Conservation (phyloP, 23 tunicate genomes). For the Pegea sp. region DNA sequence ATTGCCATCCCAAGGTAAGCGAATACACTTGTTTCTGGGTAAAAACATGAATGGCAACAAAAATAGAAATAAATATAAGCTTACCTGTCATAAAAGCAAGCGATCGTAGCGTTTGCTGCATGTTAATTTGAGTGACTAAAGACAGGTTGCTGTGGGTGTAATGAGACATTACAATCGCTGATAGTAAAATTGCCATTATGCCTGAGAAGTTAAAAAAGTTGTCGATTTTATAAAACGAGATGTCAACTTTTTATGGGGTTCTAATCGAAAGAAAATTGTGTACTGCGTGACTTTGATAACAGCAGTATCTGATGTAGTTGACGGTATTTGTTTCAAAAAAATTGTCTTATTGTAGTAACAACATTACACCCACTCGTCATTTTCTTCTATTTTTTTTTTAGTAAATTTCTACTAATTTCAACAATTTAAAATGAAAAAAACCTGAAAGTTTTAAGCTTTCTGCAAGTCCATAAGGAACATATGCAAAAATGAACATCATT, state of each 20-base stretch:
- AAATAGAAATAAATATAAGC: background rate
- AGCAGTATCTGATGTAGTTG: background rate
- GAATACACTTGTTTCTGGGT: conserved; percentile 85
- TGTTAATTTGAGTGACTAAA: conserved; percentile 90
- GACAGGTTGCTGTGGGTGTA: conserved; percentile 95
- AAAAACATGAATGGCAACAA: background rate
- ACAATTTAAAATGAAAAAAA: conserved; percentile 5
- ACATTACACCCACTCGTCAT: too few relatives aligned
- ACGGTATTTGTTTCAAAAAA: too few relatives aligned
- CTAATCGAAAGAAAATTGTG: too few relatives aligned
- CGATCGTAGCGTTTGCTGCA: conserved; percentile 85
- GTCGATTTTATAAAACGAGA: too few relatives aligned
- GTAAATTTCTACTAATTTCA: too few relatives aligned
- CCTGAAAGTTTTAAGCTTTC: conserved; percentile 80
- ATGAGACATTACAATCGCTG: conserved; percentile 99
- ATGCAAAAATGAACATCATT: conserved; percentile 89
- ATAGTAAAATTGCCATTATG: conserved; percentile 86
- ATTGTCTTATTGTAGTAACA: too few relatives aligned
- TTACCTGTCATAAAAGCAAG: conserved; percentile 83
- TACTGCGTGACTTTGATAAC: background rate
- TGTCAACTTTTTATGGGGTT: too few relatives aligned
- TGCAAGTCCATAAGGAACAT: conserved; percentile 70
- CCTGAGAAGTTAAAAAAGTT: conserved; percentile 37
- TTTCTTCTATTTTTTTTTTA: too few relatives aligned
- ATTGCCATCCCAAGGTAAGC: conserved; percentile 98